Evolutionary conservation across 1,140 invertebrate genomes (phyloP).

Genomic region (Goniozus legneri): DNA sequence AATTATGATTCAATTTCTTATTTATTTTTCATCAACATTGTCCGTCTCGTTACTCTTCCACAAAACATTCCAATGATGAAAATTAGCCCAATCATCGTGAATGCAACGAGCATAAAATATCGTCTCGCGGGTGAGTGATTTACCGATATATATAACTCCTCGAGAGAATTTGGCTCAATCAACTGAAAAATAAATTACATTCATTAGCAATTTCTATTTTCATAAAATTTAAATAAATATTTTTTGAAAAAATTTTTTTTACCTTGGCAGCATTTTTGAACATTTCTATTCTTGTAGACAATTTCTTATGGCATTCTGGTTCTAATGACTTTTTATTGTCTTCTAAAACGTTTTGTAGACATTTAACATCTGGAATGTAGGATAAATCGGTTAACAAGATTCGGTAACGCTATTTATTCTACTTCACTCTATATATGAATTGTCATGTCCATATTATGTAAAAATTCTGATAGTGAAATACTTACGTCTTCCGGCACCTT

Average conservation of each 20-base stretch:
- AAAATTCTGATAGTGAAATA: no score
- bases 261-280: constrained; percentile 83
- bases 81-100: constrained; percentile 70
- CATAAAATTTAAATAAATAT: constrained; percentile 8
- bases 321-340: constrained; percentile 67
- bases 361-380: constrained; percentile 71
- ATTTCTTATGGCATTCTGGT: constrained; percentile 72
- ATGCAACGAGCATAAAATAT: constrained; percentile 72
- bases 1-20: constrained; percentile 41
- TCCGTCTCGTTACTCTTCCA: constrained; percentile 71
- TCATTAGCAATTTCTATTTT: constrained; percentile 3
- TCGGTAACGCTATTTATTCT: neutral
- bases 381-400: no score
- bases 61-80: constrained; percentile 81
- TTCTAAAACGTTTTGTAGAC: constrained; percentile 70
- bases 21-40: constrained; percentile 68
- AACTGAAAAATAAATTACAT: constrained; percentile 46
- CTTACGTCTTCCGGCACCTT: constrained; percentile 83
- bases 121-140: constrained; percentile 73
- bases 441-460: neutral
- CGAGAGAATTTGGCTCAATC: constrained; percentile 63
- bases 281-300: constrained; percentile 81
- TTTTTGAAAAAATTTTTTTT: constrained; percentile 32
- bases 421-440: neutral
- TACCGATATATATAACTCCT: constrained; percentile 63